phyloP scores from a whole-genome alignment of 2,888 invertebrate species.

The Xylota sylvarum region DNA sequence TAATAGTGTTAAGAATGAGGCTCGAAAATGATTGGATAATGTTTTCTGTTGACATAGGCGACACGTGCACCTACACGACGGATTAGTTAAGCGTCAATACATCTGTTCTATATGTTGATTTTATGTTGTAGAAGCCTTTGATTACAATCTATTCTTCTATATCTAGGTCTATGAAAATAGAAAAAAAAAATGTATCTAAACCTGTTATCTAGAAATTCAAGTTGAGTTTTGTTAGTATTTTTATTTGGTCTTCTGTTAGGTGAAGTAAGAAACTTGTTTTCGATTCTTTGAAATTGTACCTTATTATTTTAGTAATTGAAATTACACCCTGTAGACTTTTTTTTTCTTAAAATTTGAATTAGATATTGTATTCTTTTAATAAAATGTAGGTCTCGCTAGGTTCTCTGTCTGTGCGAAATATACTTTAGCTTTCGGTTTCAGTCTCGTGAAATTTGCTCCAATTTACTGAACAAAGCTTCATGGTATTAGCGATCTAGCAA shows the following conservation, averaged over 20 bases:
- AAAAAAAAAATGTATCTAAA: too few relatives aligned
- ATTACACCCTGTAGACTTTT: too few relatives aligned
- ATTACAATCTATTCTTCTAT: slow-evolving; percentile 4
- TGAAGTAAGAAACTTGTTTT: not conserved
- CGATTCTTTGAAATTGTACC: not conserved
- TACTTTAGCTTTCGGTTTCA: too few relatives aligned
- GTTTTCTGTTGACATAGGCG: slow-evolving; percentile 40
- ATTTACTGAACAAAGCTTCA: too few relatives aligned
- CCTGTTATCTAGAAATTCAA: not conserved
- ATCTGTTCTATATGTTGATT: slow-evolving; percentile 4
- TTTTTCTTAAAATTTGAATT: too few relatives aligned
- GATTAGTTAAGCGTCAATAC: slow-evolving; percentile 32
- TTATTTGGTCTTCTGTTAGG: not conserved
- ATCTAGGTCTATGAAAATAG: not conserved
- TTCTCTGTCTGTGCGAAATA: too few relatives aligned
- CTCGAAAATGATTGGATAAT: slow-evolving; percentile 44
- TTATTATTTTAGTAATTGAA: too few relatives aligned
- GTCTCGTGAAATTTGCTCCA: too few relatives aligned
- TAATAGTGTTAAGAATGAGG: slow-evolving; percentile 20
- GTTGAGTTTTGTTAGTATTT: not conserved
- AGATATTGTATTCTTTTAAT: too few relatives aligned
- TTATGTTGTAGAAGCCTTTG: not conserved
- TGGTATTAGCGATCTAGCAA: too few relatives aligned
- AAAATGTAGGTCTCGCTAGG: too few relatives aligned
- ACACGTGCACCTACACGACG: slow-evolving; percentile 42